Evolutionary conservation across 2,113 vertebrate species (phyloP).

Genomic region (Pedetes capensis): DNA sequence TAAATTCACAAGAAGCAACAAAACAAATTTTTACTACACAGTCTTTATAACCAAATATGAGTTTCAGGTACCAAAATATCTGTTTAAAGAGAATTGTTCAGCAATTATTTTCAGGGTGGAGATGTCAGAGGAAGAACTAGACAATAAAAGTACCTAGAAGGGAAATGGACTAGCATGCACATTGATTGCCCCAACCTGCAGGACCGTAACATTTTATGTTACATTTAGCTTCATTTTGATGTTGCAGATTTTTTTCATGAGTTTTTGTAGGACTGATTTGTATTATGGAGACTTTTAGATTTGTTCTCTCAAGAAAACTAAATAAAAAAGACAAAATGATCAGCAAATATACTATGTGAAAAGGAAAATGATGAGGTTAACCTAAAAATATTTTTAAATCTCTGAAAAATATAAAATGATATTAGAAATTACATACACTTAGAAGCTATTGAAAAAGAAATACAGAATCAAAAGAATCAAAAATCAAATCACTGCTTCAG

Average conservation of each 20-base stretch:
- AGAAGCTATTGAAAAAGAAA: neutral
- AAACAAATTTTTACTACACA: neutral
- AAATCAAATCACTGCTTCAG: neutral
- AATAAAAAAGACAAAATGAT: neutral
- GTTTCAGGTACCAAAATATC: neutral
- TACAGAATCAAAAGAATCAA: neutral
- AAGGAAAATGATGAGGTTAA: neutral
- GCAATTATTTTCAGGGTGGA: neutral
- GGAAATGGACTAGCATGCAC: neutral
- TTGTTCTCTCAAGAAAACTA: constrained; percentile 8
- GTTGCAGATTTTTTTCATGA: neutral
- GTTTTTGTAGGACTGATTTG: neutral
- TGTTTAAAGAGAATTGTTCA: constrained; percentile 6
- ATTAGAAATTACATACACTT: neutral
- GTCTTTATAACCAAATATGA: neutral
- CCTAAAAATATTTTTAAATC: neutral
- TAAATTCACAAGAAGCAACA: neutral
- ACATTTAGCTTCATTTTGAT: neutral
- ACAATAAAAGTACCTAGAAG: neutral
- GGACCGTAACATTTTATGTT: neutral
- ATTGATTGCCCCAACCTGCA: neutral
- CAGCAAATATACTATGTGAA: neutral
- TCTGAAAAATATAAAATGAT: neutral
- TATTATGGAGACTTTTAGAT: neutral
- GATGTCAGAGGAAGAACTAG: neutral